A percentile compares a stretch with the other conserved stretches of the same genome.
Conservation (phyloP, 2,888 invertebrate species). For the Therioaphis trifolii region DNA sequence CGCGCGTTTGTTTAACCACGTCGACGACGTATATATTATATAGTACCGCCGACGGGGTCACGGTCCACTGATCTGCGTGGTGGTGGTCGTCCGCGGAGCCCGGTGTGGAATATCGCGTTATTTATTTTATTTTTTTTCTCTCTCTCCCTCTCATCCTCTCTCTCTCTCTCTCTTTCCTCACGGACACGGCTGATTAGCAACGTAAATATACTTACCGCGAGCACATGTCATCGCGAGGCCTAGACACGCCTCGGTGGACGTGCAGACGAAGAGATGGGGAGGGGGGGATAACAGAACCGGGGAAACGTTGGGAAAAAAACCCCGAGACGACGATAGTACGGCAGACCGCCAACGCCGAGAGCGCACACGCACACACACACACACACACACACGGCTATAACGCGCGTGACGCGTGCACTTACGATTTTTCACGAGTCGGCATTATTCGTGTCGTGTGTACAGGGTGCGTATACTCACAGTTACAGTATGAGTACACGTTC, state of each 20-base stretch:
- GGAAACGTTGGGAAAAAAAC: neutral
- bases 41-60: neutral
- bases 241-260: too few relatives aligned
- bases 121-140: constrained; percentile 28
- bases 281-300: too few relatives aligned
- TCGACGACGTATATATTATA: constrained; percentile 24
- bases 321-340: too few relatives aligned
- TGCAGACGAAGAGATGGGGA: neutral
- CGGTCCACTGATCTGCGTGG: constrained; percentile 35
- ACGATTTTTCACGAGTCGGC: too few relatives aligned
- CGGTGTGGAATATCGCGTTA: constrained; percentile 43
- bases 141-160: too few relatives aligned
- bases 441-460: too few relatives aligned
- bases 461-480: too few relatives aligned
- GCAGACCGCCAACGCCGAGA: too few relatives aligned
- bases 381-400: too few relatives aligned
- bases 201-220: constrained; percentile 11
- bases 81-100: neutral
- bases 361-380: too few relatives aligned
- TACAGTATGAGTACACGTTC: too few relatives aligned
- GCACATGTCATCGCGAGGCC: neutral
- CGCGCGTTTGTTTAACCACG: constrained; percentile 39
- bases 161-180: too few relatives aligned
- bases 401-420: neutral
- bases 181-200: constrained; percentile 58